Base-by-base conservation (phyloP, 2,113 vertebrate genomes). In the Pelecanoides urinatrix region DNA sequence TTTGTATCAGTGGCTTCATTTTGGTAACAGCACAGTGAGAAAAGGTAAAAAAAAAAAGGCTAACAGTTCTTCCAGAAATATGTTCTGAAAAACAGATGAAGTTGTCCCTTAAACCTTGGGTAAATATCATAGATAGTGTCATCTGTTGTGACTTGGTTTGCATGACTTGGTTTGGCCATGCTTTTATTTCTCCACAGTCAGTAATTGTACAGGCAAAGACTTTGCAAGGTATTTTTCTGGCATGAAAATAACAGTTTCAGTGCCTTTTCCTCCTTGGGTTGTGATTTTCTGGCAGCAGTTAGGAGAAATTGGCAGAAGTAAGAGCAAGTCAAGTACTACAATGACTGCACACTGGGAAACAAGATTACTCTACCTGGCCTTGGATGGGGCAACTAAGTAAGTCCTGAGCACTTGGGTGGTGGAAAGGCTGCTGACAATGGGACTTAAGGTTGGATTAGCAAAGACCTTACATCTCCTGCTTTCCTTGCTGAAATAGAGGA, bases 141-240 rank as follows among this genome's bases (percentile, higher is more conserved):
- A 58, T n/a, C 11, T 49, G 30, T 45, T 66, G 32, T 45, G 42
- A 12, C 32, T 52, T 61, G 29, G 12, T 81, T 83, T 65, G 11
- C 19, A 8, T 15, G 9, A 62, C 32, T 90, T n/a, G n/a, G n/a
- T 79, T 76, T 4, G 2, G 30, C 2, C 1, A 1, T 26, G 9
- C 2, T 56, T 58, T 40, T 89, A 3, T 65, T 70, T 8, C 45
- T 70, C 25, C 6, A 16, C 3, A 40, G 29, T 47, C 20, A 86
- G 21, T 36, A 88, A 61, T 2, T 79, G 20, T 21, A 81, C 10
- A 34, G 25, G n/a, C 32, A 87, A 36, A n/a, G 25, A 23, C 17
- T 11, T 83, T 49, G 25, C 13, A 70, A 73, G 10, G 11, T 71
- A 45, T 55, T 85, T 58, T 85, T 42, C 56, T 75, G 42, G 10